These are phyloP conservation scores for Drosophila orosa DNA, from an alignment of 1,140 invertebrate species.

Conservation along the genomic window DNA sequence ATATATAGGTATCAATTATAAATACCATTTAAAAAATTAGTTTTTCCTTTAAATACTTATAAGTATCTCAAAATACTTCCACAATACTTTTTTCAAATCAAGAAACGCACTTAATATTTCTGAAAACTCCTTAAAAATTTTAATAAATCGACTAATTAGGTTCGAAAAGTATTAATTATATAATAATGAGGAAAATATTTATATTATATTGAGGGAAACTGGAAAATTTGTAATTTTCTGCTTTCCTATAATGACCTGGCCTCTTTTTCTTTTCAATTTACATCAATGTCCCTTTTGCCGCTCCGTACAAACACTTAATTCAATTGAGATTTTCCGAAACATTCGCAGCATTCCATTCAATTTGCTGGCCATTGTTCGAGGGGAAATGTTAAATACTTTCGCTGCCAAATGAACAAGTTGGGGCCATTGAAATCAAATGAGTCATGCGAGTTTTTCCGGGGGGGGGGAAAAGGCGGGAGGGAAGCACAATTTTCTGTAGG, in stretches of 20 bases:
- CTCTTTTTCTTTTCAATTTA: neutral
- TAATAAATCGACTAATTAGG: neutral
- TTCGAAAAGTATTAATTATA: neutral
- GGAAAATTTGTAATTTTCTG: neutral
- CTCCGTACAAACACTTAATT: constrained; percentile 36
- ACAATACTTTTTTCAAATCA: neutral
- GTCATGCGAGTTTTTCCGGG: constrained; percentile 59
- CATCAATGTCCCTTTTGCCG: neutral
- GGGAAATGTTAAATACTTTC: constrained; percentile 70
- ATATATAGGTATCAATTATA: too few relatives aligned
- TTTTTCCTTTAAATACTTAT: too few relatives aligned
- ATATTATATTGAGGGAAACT: neutral
- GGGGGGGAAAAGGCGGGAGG: neutral
- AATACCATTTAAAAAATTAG: too few relatives aligned
- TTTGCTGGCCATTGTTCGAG: constrained; percentile 48
- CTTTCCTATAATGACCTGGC: neutral
- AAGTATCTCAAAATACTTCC: too few relatives aligned
- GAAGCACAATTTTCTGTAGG: constrained; percentile 22
- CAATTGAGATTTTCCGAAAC: constrained; percentile 46
- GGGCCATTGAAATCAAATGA: constrained; percentile 75
- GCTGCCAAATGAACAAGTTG: constrained; percentile 73
- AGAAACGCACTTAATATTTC: neutral
- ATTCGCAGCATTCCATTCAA: constrained; percentile 54
- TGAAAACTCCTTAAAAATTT: neutral
- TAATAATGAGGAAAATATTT: too few relatives aligned